Evolutionary conservation across 2,797 vertebrate species (phyloP).

Genomic region (Schizopygopsis pylzovi): DNA sequence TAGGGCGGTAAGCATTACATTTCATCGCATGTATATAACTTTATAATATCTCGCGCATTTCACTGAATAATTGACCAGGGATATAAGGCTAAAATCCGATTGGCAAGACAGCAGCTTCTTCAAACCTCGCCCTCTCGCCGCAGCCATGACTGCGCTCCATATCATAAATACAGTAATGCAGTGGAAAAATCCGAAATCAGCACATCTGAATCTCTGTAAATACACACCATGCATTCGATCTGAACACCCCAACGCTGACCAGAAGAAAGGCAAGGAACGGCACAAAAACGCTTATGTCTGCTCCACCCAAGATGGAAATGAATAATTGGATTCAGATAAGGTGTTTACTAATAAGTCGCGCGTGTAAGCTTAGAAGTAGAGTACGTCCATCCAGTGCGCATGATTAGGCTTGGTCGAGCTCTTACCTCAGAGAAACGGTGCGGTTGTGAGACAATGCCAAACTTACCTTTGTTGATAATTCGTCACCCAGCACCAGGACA

Average conservation of each 20-base stretch:
- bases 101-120: conserved; percentile 53
- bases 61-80: conserved; percentile 50
- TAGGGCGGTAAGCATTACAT: neutral
- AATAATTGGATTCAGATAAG: conserved; percentile 20
- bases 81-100: conserved; percentile 42
- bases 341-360: conserved; percentile 27
- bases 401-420: conserved; percentile 23
- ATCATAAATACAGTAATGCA: conserved; percentile 36
- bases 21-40: neutral
- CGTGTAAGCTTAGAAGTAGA: neutral
- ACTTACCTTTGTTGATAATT: conserved; percentile 80
- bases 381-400: conserved; percentile 25
- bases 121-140: conserved; percentile 54
- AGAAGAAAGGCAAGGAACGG: neutral
- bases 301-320: conserved; percentile 36
- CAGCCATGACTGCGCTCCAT: conserved; percentile 32
- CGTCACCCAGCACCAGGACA: conserved; percentile 66
- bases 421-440: conserved; percentile 44
- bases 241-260: neutral
- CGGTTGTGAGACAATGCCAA: conserved; percentile 41
- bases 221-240: neutral
- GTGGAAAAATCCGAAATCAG: conserved; percentile 11
- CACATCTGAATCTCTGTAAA: conserved; percentile 7
- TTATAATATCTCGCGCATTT: conserved; percentile 44
- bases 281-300: neutral